Base-by-base conservation (phyloP, 2,888 invertebrate species). In the Synergus itoensis region DNA sequence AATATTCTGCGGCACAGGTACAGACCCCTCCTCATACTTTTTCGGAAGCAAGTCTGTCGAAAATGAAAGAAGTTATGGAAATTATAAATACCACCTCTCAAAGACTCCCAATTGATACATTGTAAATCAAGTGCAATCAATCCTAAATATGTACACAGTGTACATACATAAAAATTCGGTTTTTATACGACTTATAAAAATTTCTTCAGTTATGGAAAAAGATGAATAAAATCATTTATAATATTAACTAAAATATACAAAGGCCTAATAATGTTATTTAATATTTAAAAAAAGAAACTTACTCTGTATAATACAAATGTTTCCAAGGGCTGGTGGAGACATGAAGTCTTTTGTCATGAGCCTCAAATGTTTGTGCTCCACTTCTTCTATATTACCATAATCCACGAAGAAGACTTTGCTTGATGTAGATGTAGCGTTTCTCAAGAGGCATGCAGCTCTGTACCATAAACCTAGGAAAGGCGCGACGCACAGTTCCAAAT, bases 401-500 rank as follows among this genome's bases (percentile, higher is more conserved):
- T 92, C 92, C 8, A 92, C 78, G 28, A 91, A 91, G 28, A 88
- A 88, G 1, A 92, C 81, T 1, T 64, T 8, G 16, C 88, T 82
- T n/a, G 84, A 79, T 4, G 81, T 84, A 0, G 83, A 36, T 0
- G 87, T 80, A 7, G 77, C 53, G n/a, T 62, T 86, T 14, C 87
- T 82, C 14, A 80, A 16, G 0, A 89, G 0, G 16, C 91, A 91
- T 4, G 85, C 67, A 0, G 89, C 92, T 12, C 92, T 88, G 67
- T 89, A 92, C 90, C 90, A 92, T 0, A 7, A 63, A 21, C 73
- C 86, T 0, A 88, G 81, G 48, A 83, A 91, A 5, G 86, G 80
- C 12, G 90, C 92, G 1, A 92, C 79, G 62, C 92, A 92, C 0
- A 92, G 85, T 79, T 92, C 92, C 1, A 83, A 45, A 0, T 79